Evolutionary conservation across 2,888 invertebrate species (phyloP).

Genomic region (Encarsia formosa): DNA sequence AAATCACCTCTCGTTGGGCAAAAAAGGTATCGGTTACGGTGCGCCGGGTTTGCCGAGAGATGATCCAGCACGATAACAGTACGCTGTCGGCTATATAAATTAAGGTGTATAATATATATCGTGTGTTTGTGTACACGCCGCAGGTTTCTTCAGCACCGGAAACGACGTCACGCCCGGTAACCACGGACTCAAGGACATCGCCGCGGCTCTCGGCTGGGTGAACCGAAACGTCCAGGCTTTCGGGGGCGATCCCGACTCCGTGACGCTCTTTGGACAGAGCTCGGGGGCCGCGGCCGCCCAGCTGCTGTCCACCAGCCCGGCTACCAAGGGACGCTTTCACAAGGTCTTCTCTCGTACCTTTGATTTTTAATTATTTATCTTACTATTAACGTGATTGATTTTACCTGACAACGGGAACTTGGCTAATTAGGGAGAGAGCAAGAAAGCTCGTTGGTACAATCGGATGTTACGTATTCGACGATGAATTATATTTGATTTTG

Average conservation of each 20-base stretch:
- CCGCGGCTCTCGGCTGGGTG: conserved; percentile 40
- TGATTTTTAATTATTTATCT: too few species aligned
- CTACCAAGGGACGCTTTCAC: conserved; percentile 42
- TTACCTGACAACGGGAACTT: too few species aligned
- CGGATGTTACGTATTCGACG: too few species aligned
- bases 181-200: conserved; percentile 43
- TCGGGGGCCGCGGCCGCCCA: conserved; percentile 36
- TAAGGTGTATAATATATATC: too few species aligned
- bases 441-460: too few species aligned
- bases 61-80: not conserved
- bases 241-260: conserved; percentile 37
- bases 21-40: too few species aligned
- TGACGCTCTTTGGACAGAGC: conserved; percentile 41
- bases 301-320: conserved; percentile 35
- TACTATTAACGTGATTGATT: too few species aligned
- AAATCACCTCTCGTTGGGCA: too few species aligned
- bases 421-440: too few species aligned
- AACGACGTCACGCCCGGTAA: conserved; percentile 41
- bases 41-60: not conserved
- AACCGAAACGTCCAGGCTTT: conserved; percentile 40
- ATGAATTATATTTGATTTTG: too few species aligned
- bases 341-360: conserved; percentile 15
- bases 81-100: not conserved
- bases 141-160: conserved; percentile 43
- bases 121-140: too few species aligned